These are phyloP conservation scores for Vicugna pacos DNA, from an alignment of 2,113 vertebrate species.

Conservation along the genomic window DNA sequence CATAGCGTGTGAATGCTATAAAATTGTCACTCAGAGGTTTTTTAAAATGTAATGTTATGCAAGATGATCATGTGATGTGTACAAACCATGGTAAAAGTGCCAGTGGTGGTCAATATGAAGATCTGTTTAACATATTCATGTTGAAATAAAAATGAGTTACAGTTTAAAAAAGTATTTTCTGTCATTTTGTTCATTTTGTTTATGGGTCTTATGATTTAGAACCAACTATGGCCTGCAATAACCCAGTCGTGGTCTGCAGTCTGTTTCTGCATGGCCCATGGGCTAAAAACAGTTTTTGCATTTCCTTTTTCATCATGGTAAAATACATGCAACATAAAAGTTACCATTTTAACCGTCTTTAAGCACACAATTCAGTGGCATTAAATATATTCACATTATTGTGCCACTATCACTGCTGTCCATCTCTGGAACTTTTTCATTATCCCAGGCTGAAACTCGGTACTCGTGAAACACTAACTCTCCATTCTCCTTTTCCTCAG, in stretches of 20 bases:
- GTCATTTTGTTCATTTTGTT: constrained; percentile 16
- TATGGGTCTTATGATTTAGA: not conserved
- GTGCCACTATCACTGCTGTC: not conserved
- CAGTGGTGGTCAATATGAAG: constrained; percentile 91
- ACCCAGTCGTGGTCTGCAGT: not conserved
- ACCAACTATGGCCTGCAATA: not conserved
- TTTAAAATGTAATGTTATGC: constrained; percentile 96
- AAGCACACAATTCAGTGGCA: not conserved
- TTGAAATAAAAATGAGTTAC: constrained; percentile 18
- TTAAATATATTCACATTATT: not conserved
- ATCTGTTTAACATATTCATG: not conserved
- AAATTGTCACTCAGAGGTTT: constrained; percentile 92
- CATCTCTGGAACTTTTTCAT: not conserved
- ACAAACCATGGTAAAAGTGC: constrained; percentile 98
- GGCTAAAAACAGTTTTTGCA: not conserved
- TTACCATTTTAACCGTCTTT: not conserved
- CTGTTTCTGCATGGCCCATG: not conserved
- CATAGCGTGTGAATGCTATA: constrained; percentile 89
- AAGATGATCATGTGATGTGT: constrained; percentile 97
- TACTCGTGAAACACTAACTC: not conserved
- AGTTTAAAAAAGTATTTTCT: not conserved
- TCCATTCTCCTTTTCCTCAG: not conserved
- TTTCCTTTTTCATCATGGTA: not conserved
- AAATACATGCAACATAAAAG: not conserved
- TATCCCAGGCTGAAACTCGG: not conserved